Evolutionary conservation across 2,797 vertebrate species (phyloP).

Genomic region (Chiloscyllium punctatum): DNA sequence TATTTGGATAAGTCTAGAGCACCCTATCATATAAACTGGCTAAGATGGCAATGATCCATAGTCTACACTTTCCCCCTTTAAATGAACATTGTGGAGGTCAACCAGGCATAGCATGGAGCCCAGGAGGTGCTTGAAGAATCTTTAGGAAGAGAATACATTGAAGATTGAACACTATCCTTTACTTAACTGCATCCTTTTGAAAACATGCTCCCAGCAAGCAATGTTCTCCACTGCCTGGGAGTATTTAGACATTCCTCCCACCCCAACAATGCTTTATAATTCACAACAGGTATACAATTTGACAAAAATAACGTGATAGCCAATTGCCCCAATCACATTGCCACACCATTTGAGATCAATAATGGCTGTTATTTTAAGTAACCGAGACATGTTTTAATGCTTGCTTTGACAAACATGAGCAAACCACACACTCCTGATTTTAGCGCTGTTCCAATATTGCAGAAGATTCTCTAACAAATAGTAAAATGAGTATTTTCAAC

Average conservation of each 20-base stretch:
- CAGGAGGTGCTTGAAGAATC: background rate
- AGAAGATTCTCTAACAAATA: background rate
- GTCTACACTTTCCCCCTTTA: background rate
- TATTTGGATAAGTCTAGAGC: background rate
- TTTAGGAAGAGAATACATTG: background rate
- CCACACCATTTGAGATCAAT: too few relatives aligned
- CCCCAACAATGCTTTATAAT: background rate
- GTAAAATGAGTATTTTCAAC: background rate
- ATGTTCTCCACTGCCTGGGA: background rate
- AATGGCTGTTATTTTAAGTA: background rate
- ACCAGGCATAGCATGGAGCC: background rate
- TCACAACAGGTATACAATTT: background rate
- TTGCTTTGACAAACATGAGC: too few relatives aligned
- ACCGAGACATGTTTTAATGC: background rate
- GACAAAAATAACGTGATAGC: too few relatives aligned
- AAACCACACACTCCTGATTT: background rate
- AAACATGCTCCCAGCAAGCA: background rate
- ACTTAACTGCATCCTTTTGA: background rate
- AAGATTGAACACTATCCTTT: background rate
- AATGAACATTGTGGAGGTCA: background rate
- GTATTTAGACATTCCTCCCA: background rate
- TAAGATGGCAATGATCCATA: background rate
- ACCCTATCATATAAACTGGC: background rate
- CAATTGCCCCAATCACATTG: too few relatives aligned
- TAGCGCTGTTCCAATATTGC: background rate